Evolutionary conservation across 2,113 vertebrate genomes (phyloP).

Genomic region (Cyphomyrus discorhynchus): DNA sequence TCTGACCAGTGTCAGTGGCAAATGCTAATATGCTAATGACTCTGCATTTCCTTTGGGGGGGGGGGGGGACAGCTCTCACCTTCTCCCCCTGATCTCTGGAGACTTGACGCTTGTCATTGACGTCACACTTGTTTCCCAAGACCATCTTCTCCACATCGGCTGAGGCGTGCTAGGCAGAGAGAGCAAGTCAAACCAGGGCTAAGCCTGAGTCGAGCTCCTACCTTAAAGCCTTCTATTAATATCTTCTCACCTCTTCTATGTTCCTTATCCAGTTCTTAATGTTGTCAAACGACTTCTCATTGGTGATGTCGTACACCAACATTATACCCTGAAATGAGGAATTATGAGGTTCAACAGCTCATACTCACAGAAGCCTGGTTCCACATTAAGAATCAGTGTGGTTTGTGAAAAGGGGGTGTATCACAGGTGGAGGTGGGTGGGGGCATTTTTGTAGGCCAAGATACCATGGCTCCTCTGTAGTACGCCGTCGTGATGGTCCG

Average conservation of each 20-base stretch:
- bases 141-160: constrained; percentile 97
- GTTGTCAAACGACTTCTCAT: constrained; percentile 93
- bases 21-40: neutral
- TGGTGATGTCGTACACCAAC: constrained; percentile 96
- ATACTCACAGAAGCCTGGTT: neutral
- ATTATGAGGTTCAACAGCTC: neutral
- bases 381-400: neutral
- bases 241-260: constrained; percentile 78
- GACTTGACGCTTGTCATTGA: constrained; percentile 93
- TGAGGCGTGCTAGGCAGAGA: constrained; percentile 77
- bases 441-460: constrained; percentile 1
- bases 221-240: neutral
- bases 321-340: constrained; percentile 74
- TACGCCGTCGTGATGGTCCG: constrained; percentile 94
- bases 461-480: constrained; percentile 92
- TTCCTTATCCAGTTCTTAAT: constrained; percentile 97
- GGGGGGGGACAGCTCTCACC: constrained; percentile 52
- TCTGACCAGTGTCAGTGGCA: neutral
- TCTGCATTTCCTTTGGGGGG: neutral
- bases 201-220: neutral
- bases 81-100: constrained; percentile 90
- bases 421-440: neutral
- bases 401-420: fast-evolving
- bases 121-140: constrained; percentile 95
- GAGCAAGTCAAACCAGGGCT: neutral